Base-by-base conservation (phyloP, 2,888 invertebrate species). In the Eledone cirrhosa region DNA sequence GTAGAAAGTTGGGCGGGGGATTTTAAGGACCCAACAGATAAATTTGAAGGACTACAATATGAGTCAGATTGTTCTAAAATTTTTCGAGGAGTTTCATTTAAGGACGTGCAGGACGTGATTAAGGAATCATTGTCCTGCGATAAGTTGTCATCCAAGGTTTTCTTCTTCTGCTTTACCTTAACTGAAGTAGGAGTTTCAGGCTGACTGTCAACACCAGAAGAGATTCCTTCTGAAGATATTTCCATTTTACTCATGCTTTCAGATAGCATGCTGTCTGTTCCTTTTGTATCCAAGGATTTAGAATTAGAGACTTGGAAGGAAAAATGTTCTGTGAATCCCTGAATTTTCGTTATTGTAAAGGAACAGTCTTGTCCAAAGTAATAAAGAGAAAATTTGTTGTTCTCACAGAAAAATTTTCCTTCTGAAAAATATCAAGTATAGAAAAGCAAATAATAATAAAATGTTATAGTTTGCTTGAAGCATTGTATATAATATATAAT, bases 281-380 rank as follows among this genome's bases (percentile, higher is more conserved):
- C 48, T 16, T 33, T 33, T 63, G 59, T 33, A 13, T 77, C 27
- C 74, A 41, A 24, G 22, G 63, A 41, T 19, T 67, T 2, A 22
- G 67, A 48, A 33, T 65, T 76, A 41, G 31, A 72, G 48, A 31
- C 29, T 48, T 53, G 72, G 33, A 72, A 41, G n/a, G 47, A 72
- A 3, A 19, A n/a, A 14, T 47, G 31, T 8, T 33, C 48, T 41
- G 22, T 48, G 27, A 29, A 31, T 11, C 53, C 67, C 22, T 65
- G 53, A 29, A 85, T 48, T 48, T 77, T 77, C 22, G 59, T 80
- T 1, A 88, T 83, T 48, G 16, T 33, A 74, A 87, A 86, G 5
- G 74, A 47, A 79, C 83, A 87, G 11, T 27, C 78, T 72, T 86
- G 87, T 65, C 88, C 88, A 84, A 84, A 88, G 79, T 87, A 86